Conservation (phyloP, 1,140 invertebrate genomes). For the Proales similis region DNA sequence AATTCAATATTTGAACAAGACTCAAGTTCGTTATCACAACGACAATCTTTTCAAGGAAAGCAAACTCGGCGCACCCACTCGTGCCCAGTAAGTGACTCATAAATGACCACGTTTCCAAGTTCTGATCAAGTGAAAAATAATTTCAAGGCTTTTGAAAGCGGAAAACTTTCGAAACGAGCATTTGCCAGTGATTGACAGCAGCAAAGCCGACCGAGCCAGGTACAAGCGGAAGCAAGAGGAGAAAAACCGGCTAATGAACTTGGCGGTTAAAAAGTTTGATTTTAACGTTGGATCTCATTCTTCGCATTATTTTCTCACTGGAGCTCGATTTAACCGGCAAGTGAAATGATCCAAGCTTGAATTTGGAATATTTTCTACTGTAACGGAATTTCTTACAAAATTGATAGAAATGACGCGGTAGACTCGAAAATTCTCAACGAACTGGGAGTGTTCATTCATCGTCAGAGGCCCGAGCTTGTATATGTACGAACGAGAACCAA, state of each 20-base stretch:
- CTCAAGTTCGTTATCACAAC: constrained; percentile 31
- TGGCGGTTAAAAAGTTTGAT: constrained; percentile 28
- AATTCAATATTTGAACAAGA: constrained; percentile 22
- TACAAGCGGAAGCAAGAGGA: constrained; percentile 25
- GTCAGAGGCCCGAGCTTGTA: constrained; percentile 23
- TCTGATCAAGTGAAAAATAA: background rate
- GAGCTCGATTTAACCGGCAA: constrained; percentile 30
- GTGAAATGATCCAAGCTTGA: background rate
- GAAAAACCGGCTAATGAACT: background rate
- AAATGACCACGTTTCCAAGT: too few species aligned
- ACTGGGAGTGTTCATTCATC: constrained; percentile 35
- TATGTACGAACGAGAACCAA: too few species aligned
- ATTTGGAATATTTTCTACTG: background rate
- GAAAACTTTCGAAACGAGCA: constrained; percentile 32
- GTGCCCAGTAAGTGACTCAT: constrained; percentile 21
- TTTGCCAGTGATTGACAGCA: constrained; percentile 21
- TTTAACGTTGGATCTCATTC: constrained; percentile 31
- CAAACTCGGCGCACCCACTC: constrained; percentile 5
- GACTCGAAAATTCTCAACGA: constrained; percentile 34
- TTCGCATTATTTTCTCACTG: constrained; percentile 28
- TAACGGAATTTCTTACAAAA: background rate
- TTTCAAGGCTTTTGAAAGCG: constrained; percentile 16
- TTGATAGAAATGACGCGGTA: constrained; percentile 31
- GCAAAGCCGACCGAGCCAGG: constrained; percentile 17
- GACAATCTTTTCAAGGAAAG: constrained; percentile 24